phyloP scores from a whole-genome alignment of 1,140 invertebrate genomes.

The Drosophila kurseongensis region DNA sequence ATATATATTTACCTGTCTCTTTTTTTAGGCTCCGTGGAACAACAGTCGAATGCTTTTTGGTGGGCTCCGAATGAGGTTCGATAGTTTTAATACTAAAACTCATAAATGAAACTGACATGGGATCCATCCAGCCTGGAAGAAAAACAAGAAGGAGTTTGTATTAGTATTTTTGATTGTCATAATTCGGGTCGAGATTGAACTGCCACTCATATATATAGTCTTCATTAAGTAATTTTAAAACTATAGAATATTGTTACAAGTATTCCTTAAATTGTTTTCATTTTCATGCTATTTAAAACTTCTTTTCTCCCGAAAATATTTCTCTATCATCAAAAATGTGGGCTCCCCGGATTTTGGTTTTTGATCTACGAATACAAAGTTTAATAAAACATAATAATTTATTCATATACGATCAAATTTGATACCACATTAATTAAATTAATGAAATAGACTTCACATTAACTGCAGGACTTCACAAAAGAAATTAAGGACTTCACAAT shows the following conservation, averaged over 20 bases:
- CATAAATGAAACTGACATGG: conserved; percentile 22
- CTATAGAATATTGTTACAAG: too few species aligned
- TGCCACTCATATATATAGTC: too few species aligned
- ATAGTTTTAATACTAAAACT: conserved; percentile 29
- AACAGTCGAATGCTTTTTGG: conserved; percentile 25
- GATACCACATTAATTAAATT: too few species aligned
- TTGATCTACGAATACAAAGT: too few species aligned
- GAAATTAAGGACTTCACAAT: too few species aligned
- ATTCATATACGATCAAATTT: not conserved
- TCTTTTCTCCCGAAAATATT: not conserved
- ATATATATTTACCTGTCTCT: conserved; percentile 34
- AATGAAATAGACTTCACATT: too few species aligned
- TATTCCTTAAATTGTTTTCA: too few species aligned
- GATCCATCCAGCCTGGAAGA: conserved; percentile 29
- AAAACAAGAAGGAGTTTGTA: not conserved
- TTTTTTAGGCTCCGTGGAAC: conserved; percentile 12
- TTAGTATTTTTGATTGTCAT: not conserved
- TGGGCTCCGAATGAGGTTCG: conserved; percentile 26
- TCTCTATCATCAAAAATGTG: too few species aligned
- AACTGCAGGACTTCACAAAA: too few species aligned
- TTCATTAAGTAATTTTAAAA: too few species aligned
- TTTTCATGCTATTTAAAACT: too few species aligned
- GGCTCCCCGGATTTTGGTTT: too few species aligned
- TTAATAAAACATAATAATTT: not conserved
- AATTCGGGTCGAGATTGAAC: not conserved